phyloP scores from a whole-genome alignment of 2,797 vertebrate genomes.

The Alectoris magna region DNA sequence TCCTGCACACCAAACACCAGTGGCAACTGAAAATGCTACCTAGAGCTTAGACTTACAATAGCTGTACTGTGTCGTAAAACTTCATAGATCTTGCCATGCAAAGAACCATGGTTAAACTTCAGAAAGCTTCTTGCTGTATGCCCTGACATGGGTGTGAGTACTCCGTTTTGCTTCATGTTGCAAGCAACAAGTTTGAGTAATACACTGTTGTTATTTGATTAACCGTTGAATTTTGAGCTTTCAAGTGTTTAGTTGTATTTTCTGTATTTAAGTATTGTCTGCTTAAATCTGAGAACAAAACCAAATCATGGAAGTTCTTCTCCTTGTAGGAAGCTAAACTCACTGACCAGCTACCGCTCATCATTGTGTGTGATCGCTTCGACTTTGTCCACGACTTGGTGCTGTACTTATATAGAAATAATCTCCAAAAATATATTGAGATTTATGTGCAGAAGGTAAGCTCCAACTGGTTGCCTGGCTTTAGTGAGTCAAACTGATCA shows the following conservation, averaged over 20 bases:
- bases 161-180: neutral
- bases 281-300: neutral
- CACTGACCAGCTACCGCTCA: constrained; percentile 97
- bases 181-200: neutral
- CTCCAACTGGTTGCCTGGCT: neutral
- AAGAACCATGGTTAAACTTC: constrained; percentile 29
- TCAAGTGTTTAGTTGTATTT: constrained; percentile 8
- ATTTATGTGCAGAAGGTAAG: constrained; percentile 99
- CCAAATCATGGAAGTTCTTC: constrained; percentile 17
- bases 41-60: constrained; percentile 67
- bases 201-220: neutral
- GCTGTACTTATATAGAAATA: constrained; percentile 98
- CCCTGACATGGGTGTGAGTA: neutral
- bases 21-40: constrained; percentile 61
- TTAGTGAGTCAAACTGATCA: neutral
- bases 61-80: constrained; percentile 67
- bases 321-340: constrained; percentile 95
- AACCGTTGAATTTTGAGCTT: constrained; percentile 23
- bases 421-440: constrained; percentile 98
- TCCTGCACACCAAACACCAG: constrained; percentile 73
- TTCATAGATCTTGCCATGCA: constrained; percentile 31
- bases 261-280: neutral
- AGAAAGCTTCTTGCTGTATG: constrained; percentile 47
- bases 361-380: constrained; percentile 98
- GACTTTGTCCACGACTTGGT: constrained; percentile 99